Evolutionary conservation across 2,888 invertebrate species (phyloP).

Genomic region (Drosophila leonis): DNA sequence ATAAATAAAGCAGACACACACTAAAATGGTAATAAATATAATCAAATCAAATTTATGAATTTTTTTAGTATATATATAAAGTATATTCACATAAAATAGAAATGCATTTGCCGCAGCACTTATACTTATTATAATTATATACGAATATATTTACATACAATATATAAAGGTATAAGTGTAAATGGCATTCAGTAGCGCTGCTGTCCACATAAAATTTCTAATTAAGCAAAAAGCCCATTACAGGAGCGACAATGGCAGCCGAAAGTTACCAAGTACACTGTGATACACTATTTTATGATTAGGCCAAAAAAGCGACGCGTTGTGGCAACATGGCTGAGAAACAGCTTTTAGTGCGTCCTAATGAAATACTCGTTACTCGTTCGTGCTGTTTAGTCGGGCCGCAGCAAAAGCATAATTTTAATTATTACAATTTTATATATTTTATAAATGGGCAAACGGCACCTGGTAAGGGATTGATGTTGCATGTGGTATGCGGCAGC

Average conservation of each 20-base stretch:
- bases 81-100: background rate
- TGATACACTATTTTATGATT: conserved; percentile 76
- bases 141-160: too few relatives aligned
- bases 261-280: conserved; percentile 28
- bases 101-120: background rate
- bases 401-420: conserved; percentile 69
- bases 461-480: conserved; percentile 8
- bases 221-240: conserved; percentile 78
- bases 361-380: conserved; percentile 50
- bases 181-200: conserved; percentile 27
- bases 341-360: conserved; percentile 65
- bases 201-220: conserved; percentile 68
- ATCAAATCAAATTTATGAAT: background rate
- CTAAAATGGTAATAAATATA: background rate
- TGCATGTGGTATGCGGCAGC: background rate
- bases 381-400: conserved; percentile 34
- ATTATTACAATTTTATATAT: conserved; percentile 77
- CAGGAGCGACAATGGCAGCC: conserved; percentile 44
- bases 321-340: conserved; percentile 36
- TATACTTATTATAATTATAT: conserved; percentile 15
- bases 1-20: background rate
- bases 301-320: conserved; percentile 45
- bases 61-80: background rate
- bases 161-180: conserved; percentile 1
- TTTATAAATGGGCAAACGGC: conserved; percentile 40